phyloP scores from a whole-genome alignment of 2,888 invertebrate species.

The Phaedon cochleariae region DNA sequence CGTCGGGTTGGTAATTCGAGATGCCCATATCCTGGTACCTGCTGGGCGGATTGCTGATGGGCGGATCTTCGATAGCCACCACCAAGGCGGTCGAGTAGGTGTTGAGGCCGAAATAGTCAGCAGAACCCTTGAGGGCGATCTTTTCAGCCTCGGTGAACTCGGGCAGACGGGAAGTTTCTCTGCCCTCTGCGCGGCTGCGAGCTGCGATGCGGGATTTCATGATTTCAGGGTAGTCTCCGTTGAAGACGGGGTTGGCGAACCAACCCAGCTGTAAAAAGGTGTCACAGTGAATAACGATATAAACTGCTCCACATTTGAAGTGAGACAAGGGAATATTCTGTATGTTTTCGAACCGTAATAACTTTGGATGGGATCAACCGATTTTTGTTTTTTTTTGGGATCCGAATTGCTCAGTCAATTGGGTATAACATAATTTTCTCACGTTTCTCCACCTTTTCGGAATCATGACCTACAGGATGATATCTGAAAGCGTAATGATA shows the following conservation, averaged over 20 bases:
- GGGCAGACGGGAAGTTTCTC: constrained; percentile 70
- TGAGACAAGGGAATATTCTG: too few species aligned
- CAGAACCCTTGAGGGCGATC: constrained; percentile 67
- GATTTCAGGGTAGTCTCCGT: constrained; percentile 72
- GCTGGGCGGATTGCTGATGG: constrained; percentile 20
- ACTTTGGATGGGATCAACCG: too few species aligned
- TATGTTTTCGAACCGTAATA: too few species aligned
- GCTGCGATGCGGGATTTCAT: constrained; percentile 69
- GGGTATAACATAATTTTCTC: too few species aligned
- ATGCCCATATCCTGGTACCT: constrained; percentile 49
- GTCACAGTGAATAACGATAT: neutral
- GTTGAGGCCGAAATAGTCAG: constrained; percentile 80
- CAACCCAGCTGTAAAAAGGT: constrained; percentile 37
- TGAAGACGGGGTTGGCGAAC: constrained; percentile 67
- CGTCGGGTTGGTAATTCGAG: constrained; percentile 22
- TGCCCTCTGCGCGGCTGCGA: constrained; percentile 69
- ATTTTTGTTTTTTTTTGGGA: too few species aligned
- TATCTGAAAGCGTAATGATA: too few species aligned
- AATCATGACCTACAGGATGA: too few species aligned
- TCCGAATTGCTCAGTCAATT: too few species aligned
- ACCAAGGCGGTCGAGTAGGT: constrained; percentile 66
- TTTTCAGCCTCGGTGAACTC: constrained; percentile 69
- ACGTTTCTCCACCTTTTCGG: too few species aligned
- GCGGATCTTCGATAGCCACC: constrained; percentile 16
- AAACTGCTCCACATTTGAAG: too few species aligned